Percentiles rank a stretch among this genome's conserved stretches.
Conservation (phyloP, 2,888 invertebrate genomes). For the Strigamia crassipes region DNA sequence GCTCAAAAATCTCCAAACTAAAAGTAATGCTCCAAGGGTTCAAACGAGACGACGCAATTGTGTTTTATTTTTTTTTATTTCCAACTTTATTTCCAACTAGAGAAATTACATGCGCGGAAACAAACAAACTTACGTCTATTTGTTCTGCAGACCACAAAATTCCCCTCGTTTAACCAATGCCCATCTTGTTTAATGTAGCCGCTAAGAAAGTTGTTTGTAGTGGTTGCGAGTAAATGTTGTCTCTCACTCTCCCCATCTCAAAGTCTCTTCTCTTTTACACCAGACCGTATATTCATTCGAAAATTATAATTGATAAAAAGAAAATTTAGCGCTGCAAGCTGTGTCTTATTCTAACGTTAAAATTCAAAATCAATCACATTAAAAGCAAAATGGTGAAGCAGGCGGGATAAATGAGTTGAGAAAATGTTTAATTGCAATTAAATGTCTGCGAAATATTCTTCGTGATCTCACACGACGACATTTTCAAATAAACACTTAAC, state of each 20-base stretch:
- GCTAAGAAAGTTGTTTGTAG: constrained; percentile 32
- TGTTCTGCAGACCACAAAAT: constrained; percentile 23
- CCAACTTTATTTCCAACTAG: neutral
- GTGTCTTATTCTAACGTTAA: constrained; percentile 28
- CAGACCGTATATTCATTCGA: constrained; percentile 6
- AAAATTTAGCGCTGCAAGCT: constrained; percentile 36
- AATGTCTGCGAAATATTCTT: constrained; percentile 11
- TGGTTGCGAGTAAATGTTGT: constrained; percentile 8
- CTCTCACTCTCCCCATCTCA: neutral
- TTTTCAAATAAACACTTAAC: constrained; percentile 17
- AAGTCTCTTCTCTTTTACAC: neutral
- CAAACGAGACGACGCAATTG: neutral
- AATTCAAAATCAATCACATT: constrained; percentile 42
- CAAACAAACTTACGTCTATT: constrained; percentile 1
- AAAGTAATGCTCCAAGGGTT: neutral
- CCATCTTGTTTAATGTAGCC: constrained; percentile 7
- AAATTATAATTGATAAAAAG: constrained; percentile 22
- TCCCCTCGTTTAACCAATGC: neutral
- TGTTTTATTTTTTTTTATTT: neutral
- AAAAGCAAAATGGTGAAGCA: constrained; percentile 24
- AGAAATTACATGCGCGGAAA: neutral
- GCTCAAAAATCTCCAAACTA: constrained; percentile 20
- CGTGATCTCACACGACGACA: neutral
- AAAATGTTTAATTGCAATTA: constrained; percentile 36
- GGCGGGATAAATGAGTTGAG: constrained; percentile 40